Percentiles rank a stretch among this genome's conserved stretches.
These are phyloP conservation scores for Rambutsinella grinnellia DNA, from an alignment of 2,888 invertebrate genomes.

Conservation along the genomic window DNA sequence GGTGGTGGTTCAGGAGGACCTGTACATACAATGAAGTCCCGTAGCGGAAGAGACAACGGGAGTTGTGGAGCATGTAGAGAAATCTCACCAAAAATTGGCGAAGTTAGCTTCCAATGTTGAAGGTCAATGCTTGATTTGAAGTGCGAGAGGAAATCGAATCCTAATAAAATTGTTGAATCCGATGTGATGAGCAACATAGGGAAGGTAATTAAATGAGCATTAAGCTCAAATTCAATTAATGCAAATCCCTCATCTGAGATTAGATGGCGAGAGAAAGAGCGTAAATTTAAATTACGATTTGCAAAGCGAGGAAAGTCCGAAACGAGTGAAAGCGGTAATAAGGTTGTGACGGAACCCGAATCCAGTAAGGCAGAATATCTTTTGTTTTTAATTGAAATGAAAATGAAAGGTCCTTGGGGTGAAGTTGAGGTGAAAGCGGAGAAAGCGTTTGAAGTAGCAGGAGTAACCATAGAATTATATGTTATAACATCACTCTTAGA, in stretches of 20 bases:
- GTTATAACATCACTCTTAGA: too few relatives aligned
- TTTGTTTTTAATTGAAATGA: too few relatives aligned
- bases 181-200: not conserved
- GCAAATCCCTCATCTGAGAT: conserved; percentile 5
- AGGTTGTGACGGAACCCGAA: not conserved
- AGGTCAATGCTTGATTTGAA: not conserved
- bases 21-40: too few relatives aligned
- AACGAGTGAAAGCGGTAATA: not conserved
- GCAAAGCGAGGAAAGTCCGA: not conserved
- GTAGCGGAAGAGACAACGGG: too few relatives aligned
- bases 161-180: not conserved
- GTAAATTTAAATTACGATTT: not conserved
- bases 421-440: too few relatives aligned
- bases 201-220: not conserved
- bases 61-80: too few relatives aligned
- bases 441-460: too few relatives aligned
- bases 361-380: not conserved
- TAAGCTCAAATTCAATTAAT: not conserved
- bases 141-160: conserved; percentile 4
- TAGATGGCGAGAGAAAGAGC: not conserved
- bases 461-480: too few relatives aligned
- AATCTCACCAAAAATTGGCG: too few relatives aligned
- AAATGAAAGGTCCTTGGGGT: too few relatives aligned
- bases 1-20: too few relatives aligned
- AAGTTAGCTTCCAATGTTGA: not conserved